These are phyloP conservation scores for Fragum whitleyi DNA, from an alignment of 2,888 invertebrate species.

Conservation along the genomic window DNA sequence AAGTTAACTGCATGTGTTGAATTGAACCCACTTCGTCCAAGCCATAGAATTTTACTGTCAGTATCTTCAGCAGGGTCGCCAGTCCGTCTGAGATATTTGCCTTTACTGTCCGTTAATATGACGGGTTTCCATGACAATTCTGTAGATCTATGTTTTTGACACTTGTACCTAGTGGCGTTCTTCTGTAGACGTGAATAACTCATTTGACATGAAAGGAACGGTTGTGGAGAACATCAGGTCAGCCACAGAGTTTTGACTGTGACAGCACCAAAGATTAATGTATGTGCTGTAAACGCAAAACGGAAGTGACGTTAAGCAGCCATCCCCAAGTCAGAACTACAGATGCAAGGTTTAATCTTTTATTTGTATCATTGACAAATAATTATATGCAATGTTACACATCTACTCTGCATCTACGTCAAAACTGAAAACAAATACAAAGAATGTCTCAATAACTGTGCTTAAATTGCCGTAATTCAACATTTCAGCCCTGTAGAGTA, in stretches of 20 bases:
- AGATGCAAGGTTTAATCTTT: too few relatives aligned
- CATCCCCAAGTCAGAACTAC: too few relatives aligned
- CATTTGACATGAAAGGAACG: neutral
- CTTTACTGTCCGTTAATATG: neutral
- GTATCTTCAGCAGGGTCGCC: neutral
- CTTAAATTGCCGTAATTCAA: too few relatives aligned
- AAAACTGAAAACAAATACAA: too few relatives aligned
- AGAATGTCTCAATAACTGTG: too few relatives aligned
- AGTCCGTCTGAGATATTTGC: neutral
- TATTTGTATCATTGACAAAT: too few relatives aligned
- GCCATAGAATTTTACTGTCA: slow-evolving; percentile 1
- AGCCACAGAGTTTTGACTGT: slow-evolving; percentile 2
- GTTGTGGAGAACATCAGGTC: neutral
- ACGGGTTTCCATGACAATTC: neutral
- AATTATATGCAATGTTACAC: too few relatives aligned
- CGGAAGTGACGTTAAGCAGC: too few relatives aligned
- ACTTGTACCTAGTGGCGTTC: neutral
- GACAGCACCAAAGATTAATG: too few relatives aligned
- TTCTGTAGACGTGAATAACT: neutral
- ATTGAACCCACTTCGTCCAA: slow-evolving; percentile 1
- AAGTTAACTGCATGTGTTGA: neutral
- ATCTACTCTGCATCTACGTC: too few relatives aligned
- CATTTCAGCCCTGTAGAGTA: too few relatives aligned
- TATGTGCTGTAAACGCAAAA: too few relatives aligned
- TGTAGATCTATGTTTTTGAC: neutral